These are phyloP conservation scores for Polyergus mexicanus DNA, from an alignment of 1,140 invertebrate genomes.

Conservation along the genomic window DNA sequence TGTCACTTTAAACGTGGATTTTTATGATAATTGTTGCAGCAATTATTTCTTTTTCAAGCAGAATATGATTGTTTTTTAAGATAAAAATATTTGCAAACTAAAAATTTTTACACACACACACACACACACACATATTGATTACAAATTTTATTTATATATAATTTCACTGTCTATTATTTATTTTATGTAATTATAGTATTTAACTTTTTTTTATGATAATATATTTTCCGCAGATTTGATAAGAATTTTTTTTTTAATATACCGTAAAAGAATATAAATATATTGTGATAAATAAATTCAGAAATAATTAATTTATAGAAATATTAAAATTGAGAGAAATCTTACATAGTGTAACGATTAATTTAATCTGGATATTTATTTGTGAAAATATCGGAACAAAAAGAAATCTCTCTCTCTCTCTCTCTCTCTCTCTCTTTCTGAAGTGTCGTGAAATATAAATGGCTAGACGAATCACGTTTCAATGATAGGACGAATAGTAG, in stretches of 20 bases:
- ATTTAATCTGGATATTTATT: not conserved
- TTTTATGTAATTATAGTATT: not conserved
- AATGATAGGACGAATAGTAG: not conserved
- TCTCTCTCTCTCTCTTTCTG: not conserved
- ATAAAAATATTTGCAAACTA: not conserved
- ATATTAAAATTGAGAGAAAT: not conserved
- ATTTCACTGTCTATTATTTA: slow-evolving; percentile 20
- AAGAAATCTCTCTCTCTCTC: not conserved
- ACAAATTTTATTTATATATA: not conserved
- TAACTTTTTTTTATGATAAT: not conserved
- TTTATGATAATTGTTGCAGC: slow-evolving; percentile 31
- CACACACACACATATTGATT: not conserved
- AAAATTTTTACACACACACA: not conserved
- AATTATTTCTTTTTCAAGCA: not conserved
- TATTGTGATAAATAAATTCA: no score
- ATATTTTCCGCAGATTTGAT: not conserved
- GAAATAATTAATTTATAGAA: not conserved
- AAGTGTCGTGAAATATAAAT: not conserved
- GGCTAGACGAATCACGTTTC: not conserved
- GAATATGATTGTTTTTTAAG: not conserved
- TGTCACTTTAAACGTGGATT: not conserved
- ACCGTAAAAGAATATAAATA: no score
- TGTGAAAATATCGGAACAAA: not conserved
- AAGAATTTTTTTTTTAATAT: not conserved
- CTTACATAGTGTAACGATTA: not conserved